Conservation (phyloP, 2,113 vertebrate genomes). For the Camelus dromedarius region DNA sequence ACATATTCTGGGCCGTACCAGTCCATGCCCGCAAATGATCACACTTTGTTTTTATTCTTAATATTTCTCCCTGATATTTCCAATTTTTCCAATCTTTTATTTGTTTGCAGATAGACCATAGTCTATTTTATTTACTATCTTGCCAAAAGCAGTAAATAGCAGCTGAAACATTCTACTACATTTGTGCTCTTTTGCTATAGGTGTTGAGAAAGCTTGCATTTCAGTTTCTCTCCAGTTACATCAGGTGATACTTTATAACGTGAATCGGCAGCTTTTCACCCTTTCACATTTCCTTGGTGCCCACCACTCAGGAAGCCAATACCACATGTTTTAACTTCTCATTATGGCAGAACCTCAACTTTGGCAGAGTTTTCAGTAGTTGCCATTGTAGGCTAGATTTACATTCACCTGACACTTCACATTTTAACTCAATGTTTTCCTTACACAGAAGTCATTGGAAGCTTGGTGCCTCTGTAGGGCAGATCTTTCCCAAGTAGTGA, state of each 20-base stretch:
- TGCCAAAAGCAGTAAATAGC: not conserved
- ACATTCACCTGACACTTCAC: too few relatives aligned
- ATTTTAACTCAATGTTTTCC: not conserved
- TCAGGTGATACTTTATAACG: not conserved
- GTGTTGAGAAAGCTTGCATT: not conserved
- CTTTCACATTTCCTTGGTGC: not conserved
- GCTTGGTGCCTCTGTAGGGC: too few relatives aligned
- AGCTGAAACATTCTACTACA: not conserved
- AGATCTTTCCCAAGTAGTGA: not conserved
- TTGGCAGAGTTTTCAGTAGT: not conserved
- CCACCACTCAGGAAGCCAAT: not conserved
- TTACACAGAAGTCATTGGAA: not conserved
- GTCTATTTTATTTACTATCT: not conserved
- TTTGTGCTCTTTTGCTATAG: not conserved
- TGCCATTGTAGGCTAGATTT: not conserved
- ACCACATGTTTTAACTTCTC: not conserved
- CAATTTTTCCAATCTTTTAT: not conserved
- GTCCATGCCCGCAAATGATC: not conserved
- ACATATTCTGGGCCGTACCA: not conserved
- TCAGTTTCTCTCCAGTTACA: not conserved
- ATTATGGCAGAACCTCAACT: not conserved
- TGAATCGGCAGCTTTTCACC: not conserved
- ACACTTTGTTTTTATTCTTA: not conserved
- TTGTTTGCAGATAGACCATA: not conserved
- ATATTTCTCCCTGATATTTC: not conserved